phyloP scores from a whole-genome alignment of 2,888 invertebrate species.

The Rapana venosa region DNA sequence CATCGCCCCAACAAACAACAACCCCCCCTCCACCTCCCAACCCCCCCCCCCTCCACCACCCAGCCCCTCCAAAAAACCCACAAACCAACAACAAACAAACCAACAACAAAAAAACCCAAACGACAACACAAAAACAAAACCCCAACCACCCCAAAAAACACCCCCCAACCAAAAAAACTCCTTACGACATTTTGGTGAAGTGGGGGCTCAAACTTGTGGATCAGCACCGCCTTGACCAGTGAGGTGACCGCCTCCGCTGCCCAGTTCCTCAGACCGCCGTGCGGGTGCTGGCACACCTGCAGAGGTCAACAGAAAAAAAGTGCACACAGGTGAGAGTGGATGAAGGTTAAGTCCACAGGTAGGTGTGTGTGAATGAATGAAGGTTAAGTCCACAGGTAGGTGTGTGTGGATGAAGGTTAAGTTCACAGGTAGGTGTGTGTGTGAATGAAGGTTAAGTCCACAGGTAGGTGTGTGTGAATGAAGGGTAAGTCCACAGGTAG shows the following conservation, averaged over 20 bases:
- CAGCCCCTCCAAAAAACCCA: no score
- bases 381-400: not conserved
- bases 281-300: constrained; percentile 93
- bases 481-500: not conserved
- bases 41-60: no score
- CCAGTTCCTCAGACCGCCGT: constrained; percentile 90
- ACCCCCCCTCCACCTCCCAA: no score
- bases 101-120: not conserved
- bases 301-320: constrained; percentile 10
- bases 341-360: not conserved
- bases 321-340: not conserved
- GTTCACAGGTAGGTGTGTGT: no score
- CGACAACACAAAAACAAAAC: no score
- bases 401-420: no score
- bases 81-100: no score
- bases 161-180: no score
- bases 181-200: constrained; percentile 89
- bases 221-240: constrained; percentile 93
- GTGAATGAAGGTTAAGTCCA: not conserved
- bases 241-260: constrained; percentile 97
- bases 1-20: no score
- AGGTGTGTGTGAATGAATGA: not conserved
- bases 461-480: not conserved
- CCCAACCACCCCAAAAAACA: no score
- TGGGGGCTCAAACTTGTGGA: constrained; percentile 90